Conservation (phyloP, 2,797 vertebrate genomes). For the Eleutherodactylus coqui region DNA sequence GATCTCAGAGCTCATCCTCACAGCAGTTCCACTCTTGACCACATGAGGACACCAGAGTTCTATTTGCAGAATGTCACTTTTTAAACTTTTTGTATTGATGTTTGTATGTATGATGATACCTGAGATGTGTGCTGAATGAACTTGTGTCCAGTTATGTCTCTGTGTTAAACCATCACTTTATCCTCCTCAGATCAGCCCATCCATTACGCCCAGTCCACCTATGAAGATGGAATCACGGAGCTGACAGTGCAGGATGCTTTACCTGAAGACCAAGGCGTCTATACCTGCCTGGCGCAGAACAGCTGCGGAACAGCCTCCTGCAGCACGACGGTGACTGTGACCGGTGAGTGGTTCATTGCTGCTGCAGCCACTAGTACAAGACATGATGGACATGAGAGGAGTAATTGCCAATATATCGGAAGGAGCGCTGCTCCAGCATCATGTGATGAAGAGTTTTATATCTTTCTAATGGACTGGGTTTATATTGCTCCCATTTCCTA, state of each 20-base stretch:
- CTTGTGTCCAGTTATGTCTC: background rate
- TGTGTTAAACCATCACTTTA: background rate
- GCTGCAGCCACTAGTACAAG: background rate
- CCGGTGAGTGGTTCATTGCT: slow-evolving; percentile 73
- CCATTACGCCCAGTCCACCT: slow-evolving; percentile 75
- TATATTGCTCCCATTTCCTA: too few relatives aligned
- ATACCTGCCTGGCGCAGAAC: slow-evolving; percentile 83
- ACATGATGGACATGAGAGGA: background rate
- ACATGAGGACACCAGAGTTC: background rate
- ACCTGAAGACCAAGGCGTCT: slow-evolving; percentile 80
- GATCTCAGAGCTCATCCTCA: too few relatives aligned
- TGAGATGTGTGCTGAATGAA: background rate
- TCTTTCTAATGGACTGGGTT: too few relatives aligned
- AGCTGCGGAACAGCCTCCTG: slow-evolving; percentile 77
- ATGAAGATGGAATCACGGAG: slow-evolving; percentile 75
- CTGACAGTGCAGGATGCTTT: slow-evolving; percentile 79
- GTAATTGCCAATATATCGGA: too few relatives aligned
- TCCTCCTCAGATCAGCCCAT: slow-evolving; percentile 77
- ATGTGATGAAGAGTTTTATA: too few relatives aligned
- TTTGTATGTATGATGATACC: background rate
- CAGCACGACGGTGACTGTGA: slow-evolving; percentile 79
- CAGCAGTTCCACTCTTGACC: background rate
- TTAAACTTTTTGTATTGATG: background rate
- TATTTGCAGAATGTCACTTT: background rate
- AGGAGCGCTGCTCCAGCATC: too few relatives aligned